Evolutionary conservation across 2,888 invertebrate genomes (phyloP).

Genomic region (Heliconius aoede): DNA sequence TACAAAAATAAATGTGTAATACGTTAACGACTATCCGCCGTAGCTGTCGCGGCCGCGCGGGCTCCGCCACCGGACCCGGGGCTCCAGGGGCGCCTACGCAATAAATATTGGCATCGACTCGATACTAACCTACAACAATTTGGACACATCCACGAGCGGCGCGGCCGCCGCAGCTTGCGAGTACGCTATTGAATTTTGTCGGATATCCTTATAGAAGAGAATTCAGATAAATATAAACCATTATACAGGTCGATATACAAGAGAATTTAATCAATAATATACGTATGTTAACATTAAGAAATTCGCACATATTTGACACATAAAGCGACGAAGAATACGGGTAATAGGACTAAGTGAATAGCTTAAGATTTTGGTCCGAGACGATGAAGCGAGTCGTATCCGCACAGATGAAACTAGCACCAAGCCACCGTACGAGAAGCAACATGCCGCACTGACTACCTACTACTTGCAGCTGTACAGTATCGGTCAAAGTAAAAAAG

Average conservation of each 20-base stretch:
- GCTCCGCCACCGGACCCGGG: slow-evolving; percentile 47
- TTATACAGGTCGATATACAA: slow-evolving; percentile 83
- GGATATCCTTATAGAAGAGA: slow-evolving; percentile 75
- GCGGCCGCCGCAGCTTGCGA: slow-evolving; percentile 66
- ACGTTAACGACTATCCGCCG: slow-evolving; percentile 74
- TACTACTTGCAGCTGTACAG: slow-evolving; percentile 5
- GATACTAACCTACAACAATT: slow-evolving; percentile 77
- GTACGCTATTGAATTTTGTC: slow-evolving; percentile 68
- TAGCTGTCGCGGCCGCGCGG: slow-evolving; percentile 70
- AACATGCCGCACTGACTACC: slow-evolving; percentile 51
- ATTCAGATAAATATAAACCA: slow-evolving; percentile 80
- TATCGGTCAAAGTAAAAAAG: slow-evolving; percentile 26
- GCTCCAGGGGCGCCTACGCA: slow-evolving; percentile 51
- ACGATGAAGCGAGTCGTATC: slow-evolving; percentile 79
- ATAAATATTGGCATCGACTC: slow-evolving; percentile 75
- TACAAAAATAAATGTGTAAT: slow-evolving; percentile 84
- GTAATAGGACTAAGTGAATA: slow-evolving; percentile 70
- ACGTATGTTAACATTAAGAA: slow-evolving; percentile 79
- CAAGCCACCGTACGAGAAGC: slow-evolving; percentile 78
- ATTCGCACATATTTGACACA: slow-evolving; percentile 84
- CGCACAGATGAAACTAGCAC: slow-evolving; percentile 76
- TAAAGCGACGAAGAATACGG: slow-evolving; percentile 80
- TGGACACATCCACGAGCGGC: slow-evolving; percentile 71
- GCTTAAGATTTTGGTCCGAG: slow-evolving; percentile 82
- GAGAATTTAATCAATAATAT: slow-evolving; percentile 66